A percentile compares a stretch with the other conserved stretches of the same genome.
Conservation (phyloP, 2,888 invertebrate genomes). For the Fragum fragum region DNA sequence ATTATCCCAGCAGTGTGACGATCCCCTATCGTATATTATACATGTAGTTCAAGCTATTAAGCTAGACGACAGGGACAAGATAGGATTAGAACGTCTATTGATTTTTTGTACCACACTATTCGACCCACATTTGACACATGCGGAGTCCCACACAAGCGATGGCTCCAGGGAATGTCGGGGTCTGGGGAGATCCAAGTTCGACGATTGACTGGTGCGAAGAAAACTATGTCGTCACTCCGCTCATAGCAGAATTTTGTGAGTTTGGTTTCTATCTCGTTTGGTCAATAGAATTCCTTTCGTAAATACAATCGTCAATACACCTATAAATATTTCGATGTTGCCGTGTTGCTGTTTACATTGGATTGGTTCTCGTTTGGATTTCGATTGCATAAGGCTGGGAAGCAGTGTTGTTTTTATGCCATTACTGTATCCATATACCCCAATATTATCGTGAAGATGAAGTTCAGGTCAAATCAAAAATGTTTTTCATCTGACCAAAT, state of each 20-base stretch:
- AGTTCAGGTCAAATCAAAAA: no score
- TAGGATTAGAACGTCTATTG: neutral
- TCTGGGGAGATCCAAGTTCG: constrained; percentile 87
- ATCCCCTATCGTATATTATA: no score
- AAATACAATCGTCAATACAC: neutral
- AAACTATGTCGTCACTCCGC: constrained; percentile 87
- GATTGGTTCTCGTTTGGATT: neutral
- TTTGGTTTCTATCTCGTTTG: constrained; percentile 41
- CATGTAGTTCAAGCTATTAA: no score
- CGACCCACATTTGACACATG: constrained; percentile 2
- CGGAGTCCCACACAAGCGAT: neutral
- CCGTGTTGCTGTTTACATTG: constrained; percentile 19
- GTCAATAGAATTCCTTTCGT: no score
- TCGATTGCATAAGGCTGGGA: neutral
- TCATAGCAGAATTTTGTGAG: constrained; percentile 88
- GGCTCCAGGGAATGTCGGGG: constrained; percentile 76
- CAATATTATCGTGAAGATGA: no score
- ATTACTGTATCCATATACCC: no score
- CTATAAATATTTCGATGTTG: neutral
- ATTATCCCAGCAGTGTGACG: no score
- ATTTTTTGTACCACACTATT: neutral
- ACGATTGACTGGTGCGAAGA: constrained; percentile 89
- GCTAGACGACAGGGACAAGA: constrained; percentile 3
- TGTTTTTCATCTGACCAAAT: no score
- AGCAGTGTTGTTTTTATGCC: no score